Conservation (phyloP, 53 echinoderm and acorn worm genomes). For the Arbacia lixula region DNA sequence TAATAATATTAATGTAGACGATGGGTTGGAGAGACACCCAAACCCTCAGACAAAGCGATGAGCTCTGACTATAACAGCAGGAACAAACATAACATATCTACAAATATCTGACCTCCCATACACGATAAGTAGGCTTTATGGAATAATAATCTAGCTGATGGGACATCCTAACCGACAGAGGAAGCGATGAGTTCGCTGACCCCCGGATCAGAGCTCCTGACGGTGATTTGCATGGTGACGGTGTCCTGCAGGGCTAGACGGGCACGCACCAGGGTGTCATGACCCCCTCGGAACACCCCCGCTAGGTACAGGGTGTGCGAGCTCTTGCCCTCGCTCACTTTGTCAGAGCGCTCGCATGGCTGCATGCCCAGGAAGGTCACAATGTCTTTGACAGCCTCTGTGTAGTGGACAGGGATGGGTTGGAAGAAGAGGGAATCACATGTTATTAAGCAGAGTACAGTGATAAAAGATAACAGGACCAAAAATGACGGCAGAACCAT, state of each 20-base stretch:
- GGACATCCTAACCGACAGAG: conserved; percentile 90
- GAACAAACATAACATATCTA: too few species aligned
- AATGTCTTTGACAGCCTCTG: conserved; percentile 94
- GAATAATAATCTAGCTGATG: too few species aligned
- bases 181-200: conserved; percentile 92
- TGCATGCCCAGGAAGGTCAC: conserved; percentile 97
- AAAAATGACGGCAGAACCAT: neutral
- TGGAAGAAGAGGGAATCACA: conserved; percentile 3
- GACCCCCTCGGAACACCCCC: conserved; percentile 94
- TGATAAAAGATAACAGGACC: conserved; percentile 27
- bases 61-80: too few species aligned
- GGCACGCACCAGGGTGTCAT: conserved; percentile 86
- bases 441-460: neutral
- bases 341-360: conserved; percentile 96
- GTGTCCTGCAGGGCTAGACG: conserved; percentile 95
- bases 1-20: too few species aligned
- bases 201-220: conserved; percentile 81
- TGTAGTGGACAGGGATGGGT: neutral
- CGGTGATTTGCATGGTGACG: conserved; percentile 98
- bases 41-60: too few species aligned
- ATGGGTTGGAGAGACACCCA: too few species aligned
- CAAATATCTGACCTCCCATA: too few species aligned
- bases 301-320: conserved; percentile 95
- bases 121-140: too few species aligned
- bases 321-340: conserved; percentile 84